Evolutionary conservation across 2,113 vertebrate genomes (phyloP).

Genomic region (Myrmophylax atrothorax): DNA sequence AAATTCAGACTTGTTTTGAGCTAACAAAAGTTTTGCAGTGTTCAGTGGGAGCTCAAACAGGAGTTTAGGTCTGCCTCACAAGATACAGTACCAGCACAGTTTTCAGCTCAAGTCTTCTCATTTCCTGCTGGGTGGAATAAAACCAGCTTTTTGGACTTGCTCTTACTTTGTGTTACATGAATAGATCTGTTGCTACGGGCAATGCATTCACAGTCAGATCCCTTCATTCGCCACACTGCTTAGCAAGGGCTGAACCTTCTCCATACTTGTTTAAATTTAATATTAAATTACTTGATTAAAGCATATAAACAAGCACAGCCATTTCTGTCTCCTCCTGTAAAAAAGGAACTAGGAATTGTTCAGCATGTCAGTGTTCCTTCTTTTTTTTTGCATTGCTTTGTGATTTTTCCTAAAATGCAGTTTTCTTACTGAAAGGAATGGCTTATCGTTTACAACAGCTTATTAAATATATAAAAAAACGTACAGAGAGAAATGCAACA

Average conservation of each 20-base stretch:
- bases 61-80: not conserved
- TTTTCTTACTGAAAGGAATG: not conserved
- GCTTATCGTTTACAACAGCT: not conserved
- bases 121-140: not conserved
- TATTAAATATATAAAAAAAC: not conserved
- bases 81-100: not conserved
- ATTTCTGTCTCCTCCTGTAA: accelerated
- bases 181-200: not conserved
- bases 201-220: not conserved
- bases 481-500: not conserved
- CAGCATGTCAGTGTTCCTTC: not conserved
- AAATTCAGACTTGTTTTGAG: not conserved
- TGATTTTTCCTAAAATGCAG: not conserved
- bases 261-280: not conserved
- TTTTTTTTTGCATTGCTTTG: not conserved
- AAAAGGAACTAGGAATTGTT: not conserved
- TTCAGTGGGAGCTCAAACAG: not conserved
- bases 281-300: not conserved
- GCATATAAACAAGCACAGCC: not conserved
- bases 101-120: not conserved
- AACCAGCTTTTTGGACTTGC: not conserved
- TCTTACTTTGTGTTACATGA: not conserved
- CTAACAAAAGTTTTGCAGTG: not conserved
- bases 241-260: not conserved
- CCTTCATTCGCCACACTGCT: not conserved